These are phyloP conservation scores for Homalodisca vitripennis DNA, from an alignment of 1,140 invertebrate species.

Conservation along the genomic window DNA sequence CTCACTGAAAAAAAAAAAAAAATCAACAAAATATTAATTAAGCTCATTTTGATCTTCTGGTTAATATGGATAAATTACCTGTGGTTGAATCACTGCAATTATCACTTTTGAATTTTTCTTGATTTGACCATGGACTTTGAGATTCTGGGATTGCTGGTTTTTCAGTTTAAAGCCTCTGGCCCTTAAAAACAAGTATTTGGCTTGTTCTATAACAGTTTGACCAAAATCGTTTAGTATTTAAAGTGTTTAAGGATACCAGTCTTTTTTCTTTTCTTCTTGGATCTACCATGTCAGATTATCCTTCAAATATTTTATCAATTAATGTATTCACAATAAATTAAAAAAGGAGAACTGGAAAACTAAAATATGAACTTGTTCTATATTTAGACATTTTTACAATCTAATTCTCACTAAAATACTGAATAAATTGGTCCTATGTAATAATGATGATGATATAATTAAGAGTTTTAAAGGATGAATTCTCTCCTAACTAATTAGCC, in stretches of 20 bases:
- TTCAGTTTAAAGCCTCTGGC: slow-evolving; percentile 1
- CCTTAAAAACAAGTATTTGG: neutral
- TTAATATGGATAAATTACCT: neutral
- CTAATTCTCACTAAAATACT: too few relatives aligned
- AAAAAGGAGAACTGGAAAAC: too few relatives aligned
- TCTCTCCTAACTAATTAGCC: too few relatives aligned
- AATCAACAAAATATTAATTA: neutral
- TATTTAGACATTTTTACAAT: too few relatives aligned
- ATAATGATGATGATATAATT: too few relatives aligned
- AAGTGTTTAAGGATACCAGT: neutral
- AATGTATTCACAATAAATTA: too few relatives aligned
- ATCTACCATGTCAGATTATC: too few relatives aligned
- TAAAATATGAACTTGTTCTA: too few relatives aligned
- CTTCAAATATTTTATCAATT: too few relatives aligned
- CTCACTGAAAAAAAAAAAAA: neutral
- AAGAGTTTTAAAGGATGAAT: too few relatives aligned
- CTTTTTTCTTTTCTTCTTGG: neutral
- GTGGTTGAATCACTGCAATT: neutral
- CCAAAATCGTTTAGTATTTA: slow-evolving; percentile 16
- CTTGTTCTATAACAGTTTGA: too few relatives aligned
- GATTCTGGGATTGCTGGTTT: neutral
- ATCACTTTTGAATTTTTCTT: neutral
- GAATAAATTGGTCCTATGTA: too few relatives aligned
- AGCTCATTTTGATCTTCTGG: neutral
- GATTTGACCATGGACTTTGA: neutral